Evolutionary conservation across 2,113 vertebrate genomes (phyloP).

Genomic region (Vicugna pacos): DNA sequence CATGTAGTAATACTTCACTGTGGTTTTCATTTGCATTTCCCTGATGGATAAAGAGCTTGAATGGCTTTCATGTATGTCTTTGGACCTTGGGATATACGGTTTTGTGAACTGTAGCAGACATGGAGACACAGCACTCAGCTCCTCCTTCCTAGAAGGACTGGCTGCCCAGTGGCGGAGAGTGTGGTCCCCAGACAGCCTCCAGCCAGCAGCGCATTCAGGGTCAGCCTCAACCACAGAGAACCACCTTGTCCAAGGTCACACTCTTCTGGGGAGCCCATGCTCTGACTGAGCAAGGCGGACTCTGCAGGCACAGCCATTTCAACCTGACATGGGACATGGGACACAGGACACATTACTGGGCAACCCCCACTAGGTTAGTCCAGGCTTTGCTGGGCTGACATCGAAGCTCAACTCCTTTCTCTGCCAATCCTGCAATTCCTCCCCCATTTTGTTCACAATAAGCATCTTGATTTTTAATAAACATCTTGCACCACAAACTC

Average conservation of each 20-base stretch:
- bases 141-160: not conserved
- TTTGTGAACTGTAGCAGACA: not conserved
- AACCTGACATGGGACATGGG: not conserved
- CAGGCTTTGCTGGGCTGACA: not conserved
- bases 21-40: not conserved
- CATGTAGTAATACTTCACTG: not conserved
- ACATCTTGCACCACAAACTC: not conserved
- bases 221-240: not conserved
- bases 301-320: not conserved
- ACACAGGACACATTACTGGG: not conserved
- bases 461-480: conserved; percentile 6
- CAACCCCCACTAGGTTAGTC: not conserved
- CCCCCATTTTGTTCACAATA: not conserved
- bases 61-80: too few relatives aligned
- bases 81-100: not conserved
- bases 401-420: not conserved
- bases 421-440: not conserved
- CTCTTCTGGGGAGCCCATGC: not conserved
- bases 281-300: not conserved
- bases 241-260: not conserved
- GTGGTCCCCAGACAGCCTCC: not conserved
- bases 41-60: not conserved
- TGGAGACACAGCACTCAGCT: not conserved
- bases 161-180: too few relatives aligned
- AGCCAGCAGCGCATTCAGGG: not conserved